Evolutionary conservation across 2,797 vertebrate species (phyloP).

Genomic region (Coreius guichenoti): DNA sequence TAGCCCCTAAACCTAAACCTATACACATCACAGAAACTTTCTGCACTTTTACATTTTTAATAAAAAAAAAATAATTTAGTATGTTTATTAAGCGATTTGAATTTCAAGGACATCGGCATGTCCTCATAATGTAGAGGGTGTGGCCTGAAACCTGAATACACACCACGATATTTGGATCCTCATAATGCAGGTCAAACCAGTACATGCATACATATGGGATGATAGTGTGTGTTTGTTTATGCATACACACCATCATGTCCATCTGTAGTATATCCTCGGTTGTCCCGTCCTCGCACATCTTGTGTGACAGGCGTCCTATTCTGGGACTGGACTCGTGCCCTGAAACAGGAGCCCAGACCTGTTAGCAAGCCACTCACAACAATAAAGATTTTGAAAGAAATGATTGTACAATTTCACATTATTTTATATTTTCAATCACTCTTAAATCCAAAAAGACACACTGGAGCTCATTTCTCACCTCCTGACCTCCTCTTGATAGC

Average conservation of each 20-base stretch:
- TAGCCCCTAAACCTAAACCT: too few species aligned
- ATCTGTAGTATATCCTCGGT: slow-evolving; percentile 65
- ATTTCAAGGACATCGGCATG: too few species aligned
- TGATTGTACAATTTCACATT: neutral
- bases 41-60: too few species aligned
- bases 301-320: slow-evolving; percentile 22
- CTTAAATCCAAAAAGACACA: slow-evolving; percentile 30
- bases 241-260: slow-evolving; percentile 31
- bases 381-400: neutral
- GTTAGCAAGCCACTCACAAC: slow-evolving; percentile 24
- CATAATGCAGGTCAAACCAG: neutral
- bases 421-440: neutral
- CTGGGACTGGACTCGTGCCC: slow-evolving; percentile 67
- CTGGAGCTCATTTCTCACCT: slow-evolving; percentile 11
- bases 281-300: slow-evolving; percentile 58
- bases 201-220: neutral
- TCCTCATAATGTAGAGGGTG: too few species aligned
- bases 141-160: neutral
- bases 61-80: neutral
- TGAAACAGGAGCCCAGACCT: slow-evolving; percentile 56
- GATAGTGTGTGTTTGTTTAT: slow-evolving; percentile 1
- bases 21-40: too few species aligned
- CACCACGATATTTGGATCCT: neutral
- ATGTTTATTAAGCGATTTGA: neutral
- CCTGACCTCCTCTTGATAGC: slow-evolving; percentile 73